Evolutionary conservation across 2,888 invertebrate genomes (phyloP).

Genomic region (Prosapia bicincta): DNA sequence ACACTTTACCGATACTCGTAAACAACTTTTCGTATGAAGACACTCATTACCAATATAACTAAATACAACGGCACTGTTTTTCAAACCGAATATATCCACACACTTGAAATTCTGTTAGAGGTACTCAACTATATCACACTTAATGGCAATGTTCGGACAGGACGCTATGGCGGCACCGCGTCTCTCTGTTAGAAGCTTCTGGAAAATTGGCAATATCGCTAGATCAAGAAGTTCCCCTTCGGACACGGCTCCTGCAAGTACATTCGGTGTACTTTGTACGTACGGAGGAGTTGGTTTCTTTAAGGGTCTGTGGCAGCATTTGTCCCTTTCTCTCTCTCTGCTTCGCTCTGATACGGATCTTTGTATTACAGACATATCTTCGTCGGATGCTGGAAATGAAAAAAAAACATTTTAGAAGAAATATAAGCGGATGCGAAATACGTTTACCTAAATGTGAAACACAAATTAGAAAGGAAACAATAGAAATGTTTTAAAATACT

Average conservation of each 20-base stretch:
- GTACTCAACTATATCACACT: conserved; percentile 94
- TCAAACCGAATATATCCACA: background rate
- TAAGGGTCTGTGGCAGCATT: conserved; percentile 40
- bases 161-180: conserved; percentile 78
- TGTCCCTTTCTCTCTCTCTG: conserved; percentile 48
- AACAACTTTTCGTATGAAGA: background rate
- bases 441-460: too few relatives aligned
- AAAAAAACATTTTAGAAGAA: too few relatives aligned
- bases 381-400: conserved; percentile 33
- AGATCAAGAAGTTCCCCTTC: conserved; percentile 81
- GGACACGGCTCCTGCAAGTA: conserved; percentile 61
- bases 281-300: conserved; percentile 47
- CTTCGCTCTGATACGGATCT: conserved; percentile 51
- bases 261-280: conserved; percentile 60
- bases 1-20: background rate
- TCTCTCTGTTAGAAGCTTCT: conserved; percentile 82
- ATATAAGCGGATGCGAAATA: too few relatives aligned
- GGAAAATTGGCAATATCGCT: conserved; percentile 87
- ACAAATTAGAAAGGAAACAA: too few relatives aligned
- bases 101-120: conserved; percentile 54
- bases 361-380: conserved; percentile 45
- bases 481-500: too few relatives aligned
- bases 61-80: background rate
- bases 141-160: conserved; percentile 91
- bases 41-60: background rate